Evolutionary conservation across 1,140 invertebrate genomes (phyloP).

Genomic region (Brachionus calyciflorus): DNA sequence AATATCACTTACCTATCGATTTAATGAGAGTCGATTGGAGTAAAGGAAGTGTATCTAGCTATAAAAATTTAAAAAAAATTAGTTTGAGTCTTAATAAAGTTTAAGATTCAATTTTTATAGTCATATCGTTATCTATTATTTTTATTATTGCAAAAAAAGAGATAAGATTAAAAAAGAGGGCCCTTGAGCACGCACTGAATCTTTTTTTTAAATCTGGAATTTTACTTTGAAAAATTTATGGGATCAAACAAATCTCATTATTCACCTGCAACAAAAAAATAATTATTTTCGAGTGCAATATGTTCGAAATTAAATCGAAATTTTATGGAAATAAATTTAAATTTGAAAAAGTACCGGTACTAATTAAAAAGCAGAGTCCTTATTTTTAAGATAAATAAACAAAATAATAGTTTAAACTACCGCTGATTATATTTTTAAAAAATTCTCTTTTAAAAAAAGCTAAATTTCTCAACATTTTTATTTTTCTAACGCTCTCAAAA

Average conservation of each 20-base stretch:
- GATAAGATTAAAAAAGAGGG: background rate
- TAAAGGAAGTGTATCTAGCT: background rate
- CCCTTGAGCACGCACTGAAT: background rate
- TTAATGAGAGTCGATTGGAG: conserved; percentile 1
- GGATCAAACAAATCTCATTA: too few species aligned
- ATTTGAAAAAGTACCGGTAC: background rate
- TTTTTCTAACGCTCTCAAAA: background rate
- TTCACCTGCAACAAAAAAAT: background rate
- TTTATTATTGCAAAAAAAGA: conserved; percentile 8
- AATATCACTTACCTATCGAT: conserved; percentile 11
- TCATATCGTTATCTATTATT: background rate
- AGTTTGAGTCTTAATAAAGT: background rate
- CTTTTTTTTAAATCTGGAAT: too few species aligned
- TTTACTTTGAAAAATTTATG: too few species aligned
- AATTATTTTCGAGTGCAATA: conserved; percentile 1
- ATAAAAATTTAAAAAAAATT: conserved; percentile 4
- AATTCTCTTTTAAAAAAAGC: too few species aligned
- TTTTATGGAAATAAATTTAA: conserved; percentile 21
- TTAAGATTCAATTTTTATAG: background rate
- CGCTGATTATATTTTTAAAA: background rate
- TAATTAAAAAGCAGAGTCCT: background rate
- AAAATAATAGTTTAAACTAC: background rate
- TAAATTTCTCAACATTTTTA: background rate
- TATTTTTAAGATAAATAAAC: conserved; percentile 31
- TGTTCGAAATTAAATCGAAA: conserved; percentile 26